These are phyloP conservation scores for Myiothlypis chrysogaster DNA, from an alignment of 2,797 vertebrate species.

Conservation along the genomic window DNA sequence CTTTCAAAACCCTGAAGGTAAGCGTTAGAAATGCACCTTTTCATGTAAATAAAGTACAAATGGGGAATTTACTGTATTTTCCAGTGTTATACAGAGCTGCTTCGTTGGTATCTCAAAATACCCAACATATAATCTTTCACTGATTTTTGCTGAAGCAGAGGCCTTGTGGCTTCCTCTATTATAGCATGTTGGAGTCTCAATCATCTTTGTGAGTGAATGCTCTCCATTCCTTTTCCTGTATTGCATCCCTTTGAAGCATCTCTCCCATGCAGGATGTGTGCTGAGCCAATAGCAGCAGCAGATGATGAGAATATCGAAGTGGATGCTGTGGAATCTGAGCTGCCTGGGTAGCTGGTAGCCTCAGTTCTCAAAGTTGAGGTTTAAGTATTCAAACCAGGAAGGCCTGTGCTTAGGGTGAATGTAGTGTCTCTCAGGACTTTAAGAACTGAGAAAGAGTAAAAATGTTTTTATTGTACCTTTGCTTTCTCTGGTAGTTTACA, in stretches of 20 bases:
- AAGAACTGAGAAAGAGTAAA: neutral
- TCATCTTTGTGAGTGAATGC: neutral
- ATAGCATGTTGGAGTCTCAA: neutral
- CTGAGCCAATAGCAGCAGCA: neutral
- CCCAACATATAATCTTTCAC: neutral
- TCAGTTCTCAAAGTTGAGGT: neutral
- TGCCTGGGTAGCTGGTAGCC: neutral
- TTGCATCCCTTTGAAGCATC: neutral
- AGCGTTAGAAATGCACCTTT: neutral
- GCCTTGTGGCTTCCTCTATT: neutral
- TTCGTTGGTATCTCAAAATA: neutral
- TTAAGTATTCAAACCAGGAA: neutral
- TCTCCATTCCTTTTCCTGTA: neutral
- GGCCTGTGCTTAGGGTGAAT: neutral
- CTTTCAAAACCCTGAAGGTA: slow-evolving; percentile 79
- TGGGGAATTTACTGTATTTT: neutral
- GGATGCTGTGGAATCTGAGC: neutral
- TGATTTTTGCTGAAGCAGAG: neutral
- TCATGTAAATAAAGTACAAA: neutral
- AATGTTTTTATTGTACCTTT: neutral
- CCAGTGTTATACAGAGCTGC: neutral
- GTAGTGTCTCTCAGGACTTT: neutral
- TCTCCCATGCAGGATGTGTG: neutral
- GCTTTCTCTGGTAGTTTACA: neutral
- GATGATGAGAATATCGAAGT: fast-evolving